A percentile compares a stretch with the other conserved stretches of the same genome.
phyloP scores from a whole-genome alignment of 2,113 vertebrate species.

The Sebastes fasciatus region DNA sequence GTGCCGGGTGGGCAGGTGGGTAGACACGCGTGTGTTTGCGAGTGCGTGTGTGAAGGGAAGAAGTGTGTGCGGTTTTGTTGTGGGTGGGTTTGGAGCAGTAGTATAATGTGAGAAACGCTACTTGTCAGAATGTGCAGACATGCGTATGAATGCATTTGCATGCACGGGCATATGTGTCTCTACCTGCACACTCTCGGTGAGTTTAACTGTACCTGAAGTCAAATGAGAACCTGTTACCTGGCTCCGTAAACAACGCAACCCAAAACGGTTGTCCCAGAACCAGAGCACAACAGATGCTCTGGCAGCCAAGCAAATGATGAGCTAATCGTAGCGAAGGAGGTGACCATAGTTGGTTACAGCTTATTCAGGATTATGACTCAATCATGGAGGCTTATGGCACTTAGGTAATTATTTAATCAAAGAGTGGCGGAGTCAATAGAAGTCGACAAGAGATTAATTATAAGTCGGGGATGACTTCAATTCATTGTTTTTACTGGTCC shows the following conservation, averaged over 20 bases:
- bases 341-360: slow-evolving; percentile 73
- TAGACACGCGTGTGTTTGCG: slow-evolving; percentile 50
- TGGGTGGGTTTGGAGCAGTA: slow-evolving; percentile 9
- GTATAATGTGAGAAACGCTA: slow-evolving; percentile 58
- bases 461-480: slow-evolving; percentile 73
- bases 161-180: slow-evolving; percentile 49
- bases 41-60: slow-evolving; percentile 54
- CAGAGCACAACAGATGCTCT: slow-evolving; percentile 59
- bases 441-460: slow-evolving; percentile 82
- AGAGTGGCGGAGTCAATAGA: slow-evolving; percentile 81
- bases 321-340: slow-evolving; percentile 63
- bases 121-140: slow-evolving; percentile 70
- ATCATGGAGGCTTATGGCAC: slow-evolving; percentile 79
- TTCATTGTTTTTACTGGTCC: slow-evolving; percentile 68
- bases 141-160: slow-evolving; percentile 67
- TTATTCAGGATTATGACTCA: slow-evolving; percentile 84
- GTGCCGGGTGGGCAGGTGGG: slow-evolving; percentile 69
- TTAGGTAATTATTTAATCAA: slow-evolving; percentile 86
- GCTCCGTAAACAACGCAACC: slow-evolving; percentile 33
- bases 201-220: slow-evolving; percentile 43
- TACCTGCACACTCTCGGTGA: slow-evolving; percentile 9
- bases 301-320: slow-evolving; percentile 63
- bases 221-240: slow-evolving; percentile 56
- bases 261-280: slow-evolving; percentile 56
- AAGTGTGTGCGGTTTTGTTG: slow-evolving; percentile 31